phyloP scores from a whole-genome alignment of 2,888 invertebrate species.

The Brenthis hecate region DNA sequence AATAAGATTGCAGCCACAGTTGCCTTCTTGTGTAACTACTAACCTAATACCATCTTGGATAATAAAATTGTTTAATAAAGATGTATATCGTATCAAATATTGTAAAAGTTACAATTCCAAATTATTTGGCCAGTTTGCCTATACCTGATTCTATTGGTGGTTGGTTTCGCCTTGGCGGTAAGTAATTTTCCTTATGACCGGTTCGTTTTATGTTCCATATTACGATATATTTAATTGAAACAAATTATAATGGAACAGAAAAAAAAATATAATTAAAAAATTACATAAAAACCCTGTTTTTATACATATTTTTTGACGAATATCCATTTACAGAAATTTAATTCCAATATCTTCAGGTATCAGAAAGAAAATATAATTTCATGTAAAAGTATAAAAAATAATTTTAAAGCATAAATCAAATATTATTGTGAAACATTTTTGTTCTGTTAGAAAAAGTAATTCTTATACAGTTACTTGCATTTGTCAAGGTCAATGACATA shows the following conservation, averaged over 20 bases:
- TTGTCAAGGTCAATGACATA: constrained; percentile 41
- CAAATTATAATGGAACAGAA: too few relatives aligned
- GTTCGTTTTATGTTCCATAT: not conserved
- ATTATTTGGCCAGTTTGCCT: constrained; percentile 91
- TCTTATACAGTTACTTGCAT: not conserved
- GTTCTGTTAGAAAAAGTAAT: not conserved
- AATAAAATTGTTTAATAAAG: not conserved
- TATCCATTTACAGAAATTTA: too few relatives aligned
- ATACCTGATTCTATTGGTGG: constrained; percentile 92
- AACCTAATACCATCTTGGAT: not conserved
- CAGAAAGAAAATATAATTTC: too few relatives aligned
- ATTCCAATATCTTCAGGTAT: too few relatives aligned
- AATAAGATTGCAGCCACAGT: too few relatives aligned
- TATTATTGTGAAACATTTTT: too few relatives aligned
- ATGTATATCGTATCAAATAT: constrained; percentile 89
- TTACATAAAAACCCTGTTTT: too few relatives aligned
- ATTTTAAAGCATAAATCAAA: too few relatives aligned
- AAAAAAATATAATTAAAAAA: too few relatives aligned
- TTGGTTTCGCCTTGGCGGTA: constrained; percentile 93
- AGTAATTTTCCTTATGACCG: constrained; percentile 39
- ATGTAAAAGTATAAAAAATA: too few relatives aligned
- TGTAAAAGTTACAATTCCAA: constrained; percentile 90
- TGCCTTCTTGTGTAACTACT: constrained; percentile 32
- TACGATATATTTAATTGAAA: too few relatives aligned
- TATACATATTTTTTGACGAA: too few relatives aligned